phyloP scores from a whole-genome alignment of 1,140 invertebrate genomes.

The Scaptomyza montana region DNA sequence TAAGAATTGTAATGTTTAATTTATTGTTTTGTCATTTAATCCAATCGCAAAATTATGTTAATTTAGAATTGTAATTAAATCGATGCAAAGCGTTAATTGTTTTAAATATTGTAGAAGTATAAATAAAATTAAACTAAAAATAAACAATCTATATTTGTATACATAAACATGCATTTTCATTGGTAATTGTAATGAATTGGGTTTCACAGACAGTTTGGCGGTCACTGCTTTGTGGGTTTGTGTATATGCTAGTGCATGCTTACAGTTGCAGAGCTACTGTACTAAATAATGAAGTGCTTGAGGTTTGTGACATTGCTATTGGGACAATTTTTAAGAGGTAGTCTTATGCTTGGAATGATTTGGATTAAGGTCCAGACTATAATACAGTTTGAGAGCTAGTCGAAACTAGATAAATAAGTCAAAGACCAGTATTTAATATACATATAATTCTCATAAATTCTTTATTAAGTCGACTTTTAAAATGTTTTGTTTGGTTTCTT shows the following conservation, averaged over 20 bases:
- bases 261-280: neutral
- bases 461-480: conserved; percentile 83
- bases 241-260: neutral
- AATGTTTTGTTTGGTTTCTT: conserved; percentile 63
- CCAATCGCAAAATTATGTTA: conserved; percentile 65
- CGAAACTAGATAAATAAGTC: neutral
- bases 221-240: neutral
- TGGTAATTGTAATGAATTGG: too few relatives aligned
- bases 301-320: neutral
- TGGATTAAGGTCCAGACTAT: neutral
- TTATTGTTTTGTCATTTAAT: conserved; percentile 68
- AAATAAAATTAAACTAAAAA: conserved; percentile 17
- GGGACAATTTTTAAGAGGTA: neutral
- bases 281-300: neutral
- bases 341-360: too few relatives aligned
- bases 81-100: conserved; percentile 28
- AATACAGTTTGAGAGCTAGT: neutral
- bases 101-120: conserved; percentile 32
- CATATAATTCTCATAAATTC: conserved; percentile 83
- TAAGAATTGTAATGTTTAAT: conserved; percentile 68
- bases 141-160: conserved; percentile 9
- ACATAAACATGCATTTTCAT: neutral
- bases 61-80: conserved; percentile 55
- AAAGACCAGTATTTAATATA: conserved; percentile 60
- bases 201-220: neutral